Evolutionary conservation across 2,797 vertebrate species (phyloP).

Genomic region (Vultur gryphus): DNA sequence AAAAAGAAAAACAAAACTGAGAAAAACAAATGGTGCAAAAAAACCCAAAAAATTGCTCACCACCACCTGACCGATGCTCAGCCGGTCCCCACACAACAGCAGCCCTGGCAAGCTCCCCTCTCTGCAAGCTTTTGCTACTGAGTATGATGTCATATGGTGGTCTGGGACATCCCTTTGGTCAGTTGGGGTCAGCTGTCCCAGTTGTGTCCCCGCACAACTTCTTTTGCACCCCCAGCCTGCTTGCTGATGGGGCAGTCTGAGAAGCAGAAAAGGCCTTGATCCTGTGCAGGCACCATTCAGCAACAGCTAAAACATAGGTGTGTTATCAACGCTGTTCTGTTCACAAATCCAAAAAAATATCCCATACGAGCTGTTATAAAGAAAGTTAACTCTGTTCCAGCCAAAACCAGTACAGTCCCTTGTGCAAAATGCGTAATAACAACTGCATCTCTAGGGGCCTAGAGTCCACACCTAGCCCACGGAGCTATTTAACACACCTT

Average conservation of each 20-base stretch:
- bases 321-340: not conserved
- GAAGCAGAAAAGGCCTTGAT: not conserved
- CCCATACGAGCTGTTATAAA: not conserved
- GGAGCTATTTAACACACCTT: not conserved
- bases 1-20: not conserved
- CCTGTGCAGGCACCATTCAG: not conserved
- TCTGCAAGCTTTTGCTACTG: not conserved
- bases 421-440: not conserved
- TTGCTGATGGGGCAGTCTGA: fast-evolving
- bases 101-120: not conserved
- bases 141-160: not conserved
- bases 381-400: not conserved
- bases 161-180: not conserved
- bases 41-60: fast-evolving
- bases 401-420: not conserved
- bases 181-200: not conserved
- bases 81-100: not conserved
- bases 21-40: not conserved
- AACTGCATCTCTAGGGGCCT: not conserved
- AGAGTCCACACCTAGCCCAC: not conserved
- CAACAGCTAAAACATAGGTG: not conserved
- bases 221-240: not conserved
- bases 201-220: not conserved
- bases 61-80: not conserved
- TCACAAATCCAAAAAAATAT: not conserved